A percentile compares a stretch with the other conserved stretches of the same genome.
Evolutionary conservation across 2,113 vertebrate species (phyloP).

Genomic region (Sorex fumeus): DNA sequence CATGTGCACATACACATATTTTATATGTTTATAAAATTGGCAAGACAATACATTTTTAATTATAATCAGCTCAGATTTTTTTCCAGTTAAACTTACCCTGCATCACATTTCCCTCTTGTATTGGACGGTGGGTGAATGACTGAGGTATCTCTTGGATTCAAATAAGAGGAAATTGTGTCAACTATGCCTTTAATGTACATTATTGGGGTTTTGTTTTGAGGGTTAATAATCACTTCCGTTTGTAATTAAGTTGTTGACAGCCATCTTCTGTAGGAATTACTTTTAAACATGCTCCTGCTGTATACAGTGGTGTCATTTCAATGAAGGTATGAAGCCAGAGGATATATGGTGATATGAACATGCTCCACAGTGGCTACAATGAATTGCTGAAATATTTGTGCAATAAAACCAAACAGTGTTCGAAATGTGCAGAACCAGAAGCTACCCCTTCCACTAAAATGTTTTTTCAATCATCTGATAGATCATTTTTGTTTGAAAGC

Average conservation of each 20-base stretch:
- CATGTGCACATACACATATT: background rate
- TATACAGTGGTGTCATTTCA: background rate
- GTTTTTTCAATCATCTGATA: slow-evolving; percentile 38
- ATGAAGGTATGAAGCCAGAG: background rate
- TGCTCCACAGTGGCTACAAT: background rate
- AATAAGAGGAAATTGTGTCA: background rate
- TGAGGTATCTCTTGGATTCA: background rate
- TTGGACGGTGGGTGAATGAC: background rate
- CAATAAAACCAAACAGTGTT: background rate
- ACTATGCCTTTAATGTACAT: background rate
- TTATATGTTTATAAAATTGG: slow-evolving; percentile 15
- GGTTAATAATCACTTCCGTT: background rate
- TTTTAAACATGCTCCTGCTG: background rate
- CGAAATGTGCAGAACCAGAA: slow-evolving; percentile 10
- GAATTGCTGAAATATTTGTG: background rate
- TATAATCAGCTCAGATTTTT: slow-evolving; percentile 1
- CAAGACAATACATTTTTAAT: background rate
- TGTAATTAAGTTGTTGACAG: background rate
- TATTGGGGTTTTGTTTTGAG: background rate
- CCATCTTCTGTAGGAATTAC: too few relatives aligned
- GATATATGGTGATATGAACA: background rate
- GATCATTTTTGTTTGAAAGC: background rate
- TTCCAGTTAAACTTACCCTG: background rate
- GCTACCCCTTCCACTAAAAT: background rate
- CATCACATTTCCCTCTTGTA: background rate